phyloP scores from a whole-genome alignment of 2,888 invertebrate species.

The Acanthoscelides obtectus region DNA sequence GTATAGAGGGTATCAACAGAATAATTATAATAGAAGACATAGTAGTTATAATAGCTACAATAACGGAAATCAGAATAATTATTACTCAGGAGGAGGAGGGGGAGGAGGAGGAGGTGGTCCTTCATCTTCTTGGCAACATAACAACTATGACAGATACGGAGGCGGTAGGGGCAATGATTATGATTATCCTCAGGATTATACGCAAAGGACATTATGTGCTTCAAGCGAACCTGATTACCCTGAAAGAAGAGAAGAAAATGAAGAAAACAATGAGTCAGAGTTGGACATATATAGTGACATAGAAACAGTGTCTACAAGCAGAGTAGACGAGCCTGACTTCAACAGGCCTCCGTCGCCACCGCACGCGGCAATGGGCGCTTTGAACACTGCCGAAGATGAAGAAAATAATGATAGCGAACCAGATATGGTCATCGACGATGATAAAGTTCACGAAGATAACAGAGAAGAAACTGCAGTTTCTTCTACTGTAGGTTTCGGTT shows the following conservation, averaged over 20 bases:
- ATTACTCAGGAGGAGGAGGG: constrained; percentile 9
- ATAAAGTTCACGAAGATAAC: constrained; percentile 28
- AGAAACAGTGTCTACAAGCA: constrained; percentile 44
- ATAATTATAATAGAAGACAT: constrained; percentile 14
- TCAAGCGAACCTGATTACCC: constrained; percentile 28
- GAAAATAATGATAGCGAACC: constrained; percentile 49
- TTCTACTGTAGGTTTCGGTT: constrained; percentile 25
- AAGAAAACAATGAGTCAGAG: constrained; percentile 45
- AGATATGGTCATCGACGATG: constrained; percentile 54
- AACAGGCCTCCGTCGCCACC: constrained; percentile 19
- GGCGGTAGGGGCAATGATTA: constrained; percentile 21
- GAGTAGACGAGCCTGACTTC: constrained; percentile 32
- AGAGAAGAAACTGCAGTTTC: constrained; percentile 31
- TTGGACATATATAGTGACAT: constrained; percentile 62
- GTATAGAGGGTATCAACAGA: constrained; percentile 2
- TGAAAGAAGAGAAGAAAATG: constrained; percentile 25
- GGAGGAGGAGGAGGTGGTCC: constrained; percentile 11
- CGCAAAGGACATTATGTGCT: constrained; percentile 33
- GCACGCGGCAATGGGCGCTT: constrained; percentile 11
- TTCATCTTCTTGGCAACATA: constrained; percentile 21
- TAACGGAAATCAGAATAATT: constrained; percentile 17
- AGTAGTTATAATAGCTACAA: constrained; percentile 21
- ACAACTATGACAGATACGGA: constrained; percentile 8
- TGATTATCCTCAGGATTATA: constrained; percentile 36
- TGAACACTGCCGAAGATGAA: constrained; percentile 48